phyloP scores from a whole-genome alignment of 2,888 invertebrate genomes.

The Rapana venosa region DNA sequence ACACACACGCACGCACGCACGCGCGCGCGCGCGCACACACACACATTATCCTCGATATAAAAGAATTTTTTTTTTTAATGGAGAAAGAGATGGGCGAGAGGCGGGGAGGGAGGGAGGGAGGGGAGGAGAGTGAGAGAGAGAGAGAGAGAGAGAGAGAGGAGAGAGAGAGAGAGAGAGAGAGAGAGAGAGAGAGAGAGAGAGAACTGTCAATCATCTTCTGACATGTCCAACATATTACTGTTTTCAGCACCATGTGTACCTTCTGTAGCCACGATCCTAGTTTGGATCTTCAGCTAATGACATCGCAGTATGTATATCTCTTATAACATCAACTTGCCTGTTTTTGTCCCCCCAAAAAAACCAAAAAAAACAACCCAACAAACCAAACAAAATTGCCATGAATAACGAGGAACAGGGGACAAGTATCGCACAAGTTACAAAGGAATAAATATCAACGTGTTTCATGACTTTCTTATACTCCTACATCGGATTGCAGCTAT shows the following conservation, averaged over 20 bases:
- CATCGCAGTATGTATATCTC: too few species aligned
- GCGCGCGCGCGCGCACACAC: neutral
- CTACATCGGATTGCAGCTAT: too few species aligned
- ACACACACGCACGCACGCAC: neutral
- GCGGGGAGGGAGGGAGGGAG: neutral
- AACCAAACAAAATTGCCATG: too few species aligned
- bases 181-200: neutral
- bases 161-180: neutral
- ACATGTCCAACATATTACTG: neutral
- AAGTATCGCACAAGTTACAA: too few species aligned
- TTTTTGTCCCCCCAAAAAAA: too few species aligned
- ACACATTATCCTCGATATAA: too few species aligned
- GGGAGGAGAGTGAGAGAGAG: neutral
- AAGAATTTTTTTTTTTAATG: too few species aligned
- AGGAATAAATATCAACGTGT: neutral
- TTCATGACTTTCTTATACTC: neutral
- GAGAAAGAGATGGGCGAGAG: neutral
- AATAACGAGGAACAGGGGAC: too few species aligned
- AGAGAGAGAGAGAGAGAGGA: neutral
- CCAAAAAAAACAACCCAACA: too few species aligned
- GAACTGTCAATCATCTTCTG: neutral
- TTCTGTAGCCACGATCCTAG: too few species aligned
- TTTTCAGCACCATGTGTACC: neutral
- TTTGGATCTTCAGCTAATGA: too few species aligned
- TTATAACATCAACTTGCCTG: too few species aligned